These are phyloP conservation scores for Tipula lateralis DNA, from an alignment of 2,888 invertebrate genomes.

Conservation along the genomic window DNA sequence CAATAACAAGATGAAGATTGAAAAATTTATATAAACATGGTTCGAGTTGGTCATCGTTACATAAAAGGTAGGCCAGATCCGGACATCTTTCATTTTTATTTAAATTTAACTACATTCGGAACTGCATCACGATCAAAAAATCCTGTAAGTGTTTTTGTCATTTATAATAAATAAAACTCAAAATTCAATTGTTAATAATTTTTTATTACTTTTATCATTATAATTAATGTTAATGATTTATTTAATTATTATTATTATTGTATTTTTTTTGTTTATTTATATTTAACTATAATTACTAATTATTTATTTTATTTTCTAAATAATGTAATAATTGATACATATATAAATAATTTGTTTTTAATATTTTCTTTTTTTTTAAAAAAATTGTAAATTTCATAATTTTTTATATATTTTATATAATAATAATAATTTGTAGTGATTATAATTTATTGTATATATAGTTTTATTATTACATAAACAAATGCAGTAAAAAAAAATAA, in stretches of 20 bases:
- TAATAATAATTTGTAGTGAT: background rate
- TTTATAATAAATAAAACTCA: background rate
- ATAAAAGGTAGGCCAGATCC: no score
- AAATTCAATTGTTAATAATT: background rate
- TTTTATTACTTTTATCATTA: background rate
- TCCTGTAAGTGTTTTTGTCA: no score
- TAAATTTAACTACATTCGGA: no score
- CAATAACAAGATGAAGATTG: no score
- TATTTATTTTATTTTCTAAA: background rate
- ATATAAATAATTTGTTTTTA: slow-evolving; percentile 14
- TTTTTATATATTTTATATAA: background rate
- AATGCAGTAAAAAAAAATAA: background rate
- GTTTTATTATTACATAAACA: background rate
- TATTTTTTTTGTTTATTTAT: background rate
- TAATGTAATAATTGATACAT: background rate
- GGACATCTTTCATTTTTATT: no score
- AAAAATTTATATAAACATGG: no score
- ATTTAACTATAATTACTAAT: background rate
- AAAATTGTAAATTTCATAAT: background rate
- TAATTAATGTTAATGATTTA: slow-evolving; percentile 1
- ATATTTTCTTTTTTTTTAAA: background rate
- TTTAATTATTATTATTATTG: background rate
- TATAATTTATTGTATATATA: background rate
- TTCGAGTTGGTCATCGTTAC: no score
- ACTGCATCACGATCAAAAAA: no score